phyloP scores from a whole-genome alignment of 1,140 invertebrate genomes.

The Drosophila saltans region DNA sequence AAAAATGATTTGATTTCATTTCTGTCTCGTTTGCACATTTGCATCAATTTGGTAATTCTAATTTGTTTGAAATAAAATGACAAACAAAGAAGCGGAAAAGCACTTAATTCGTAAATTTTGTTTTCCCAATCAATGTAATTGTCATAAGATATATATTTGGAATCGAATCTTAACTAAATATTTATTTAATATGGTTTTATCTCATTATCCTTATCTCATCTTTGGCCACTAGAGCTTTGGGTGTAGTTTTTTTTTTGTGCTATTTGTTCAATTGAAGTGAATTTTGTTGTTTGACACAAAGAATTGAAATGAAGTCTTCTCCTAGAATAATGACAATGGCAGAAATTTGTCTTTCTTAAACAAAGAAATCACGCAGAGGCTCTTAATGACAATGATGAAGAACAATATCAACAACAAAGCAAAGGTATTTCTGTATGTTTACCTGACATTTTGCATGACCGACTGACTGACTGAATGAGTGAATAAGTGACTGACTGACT shows the following conservation, averaged over 20 bases:
- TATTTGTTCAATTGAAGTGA: slow-evolving; percentile 1
- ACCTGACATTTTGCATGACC: slow-evolving; percentile 8
- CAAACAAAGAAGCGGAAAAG: slow-evolving; percentile 3
- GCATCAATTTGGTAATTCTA: slow-evolving; percentile 12
- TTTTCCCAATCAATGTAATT: neutral
- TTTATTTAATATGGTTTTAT: slow-evolving; percentile 1
- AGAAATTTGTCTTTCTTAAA: slow-evolving; percentile 13
- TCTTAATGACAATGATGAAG: slow-evolving; percentile 7
- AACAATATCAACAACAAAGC: slow-evolving; percentile 1
- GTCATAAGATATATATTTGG: neutral
- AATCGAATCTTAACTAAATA: neutral
- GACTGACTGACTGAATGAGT: neutral
- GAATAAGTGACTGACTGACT: slow-evolving; percentile 5
- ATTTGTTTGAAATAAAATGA: slow-evolving; percentile 1
- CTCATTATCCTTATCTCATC: neutral
- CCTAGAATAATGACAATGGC: neutral
- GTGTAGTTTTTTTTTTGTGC: neutral
- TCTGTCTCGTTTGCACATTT: slow-evolving; percentile 2
- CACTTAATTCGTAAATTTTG: neutral
- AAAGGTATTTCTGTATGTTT: slow-evolving; percentile 10
- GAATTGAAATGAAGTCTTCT: neutral
- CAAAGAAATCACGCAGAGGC: slow-evolving; percentile 8
- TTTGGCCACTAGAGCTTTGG: neutral
- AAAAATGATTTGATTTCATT: slow-evolving; percentile 10
- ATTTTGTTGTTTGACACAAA: neutral